These are phyloP conservation scores for Trichogramma pretiosum DNA, from an alignment of 1,140 invertebrate genomes.

Conservation along the genomic window DNA sequence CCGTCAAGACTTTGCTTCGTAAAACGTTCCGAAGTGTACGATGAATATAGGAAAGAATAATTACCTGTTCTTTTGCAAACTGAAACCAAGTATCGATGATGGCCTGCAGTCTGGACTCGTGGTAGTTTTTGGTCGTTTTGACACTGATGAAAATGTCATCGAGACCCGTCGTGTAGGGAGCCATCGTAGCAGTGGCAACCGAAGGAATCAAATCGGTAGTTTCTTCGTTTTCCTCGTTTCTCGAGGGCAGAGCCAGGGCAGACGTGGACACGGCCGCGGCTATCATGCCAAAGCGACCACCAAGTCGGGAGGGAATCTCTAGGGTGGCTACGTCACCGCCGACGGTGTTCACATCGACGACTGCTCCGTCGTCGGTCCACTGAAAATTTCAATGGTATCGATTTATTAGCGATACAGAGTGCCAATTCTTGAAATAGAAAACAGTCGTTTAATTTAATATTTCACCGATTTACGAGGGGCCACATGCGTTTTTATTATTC, in stretches of 20 bases:
- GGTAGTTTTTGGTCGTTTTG: slow-evolving; percentile 85
- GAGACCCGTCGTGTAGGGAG: slow-evolving; percentile 59
- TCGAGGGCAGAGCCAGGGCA: slow-evolving; percentile 1
- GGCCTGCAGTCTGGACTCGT: slow-evolving; percentile 71
- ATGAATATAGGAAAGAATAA: slow-evolving; percentile 30
- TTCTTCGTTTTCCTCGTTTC: slow-evolving; percentile 27
- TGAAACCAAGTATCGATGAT: slow-evolving; percentile 90
- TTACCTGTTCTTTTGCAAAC: slow-evolving; percentile 83
- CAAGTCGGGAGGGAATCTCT: slow-evolving; percentile 16
- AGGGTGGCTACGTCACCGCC: slow-evolving; percentile 16
- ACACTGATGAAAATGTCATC: slow-evolving; percentile 89
- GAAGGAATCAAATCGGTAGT: slow-evolving; percentile 35
- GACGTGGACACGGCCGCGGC: not conserved
- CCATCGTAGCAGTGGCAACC: slow-evolving; percentile 51
- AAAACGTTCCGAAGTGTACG: not conserved
- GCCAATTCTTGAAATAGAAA: no score
- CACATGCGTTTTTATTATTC: no score
- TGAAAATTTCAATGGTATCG: no score
- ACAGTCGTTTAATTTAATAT: no score
- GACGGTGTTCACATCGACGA: slow-evolving; percentile 24
- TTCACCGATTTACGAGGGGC: no score
- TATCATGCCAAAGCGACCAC: not conserved
- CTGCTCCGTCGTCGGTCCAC: slow-evolving; percentile 31
- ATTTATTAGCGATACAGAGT: no score
- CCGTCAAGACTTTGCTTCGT: not conserved